phyloP scores from a whole-genome alignment of 2,888 invertebrate species.

The Nephrotoma flavescens region DNA sequence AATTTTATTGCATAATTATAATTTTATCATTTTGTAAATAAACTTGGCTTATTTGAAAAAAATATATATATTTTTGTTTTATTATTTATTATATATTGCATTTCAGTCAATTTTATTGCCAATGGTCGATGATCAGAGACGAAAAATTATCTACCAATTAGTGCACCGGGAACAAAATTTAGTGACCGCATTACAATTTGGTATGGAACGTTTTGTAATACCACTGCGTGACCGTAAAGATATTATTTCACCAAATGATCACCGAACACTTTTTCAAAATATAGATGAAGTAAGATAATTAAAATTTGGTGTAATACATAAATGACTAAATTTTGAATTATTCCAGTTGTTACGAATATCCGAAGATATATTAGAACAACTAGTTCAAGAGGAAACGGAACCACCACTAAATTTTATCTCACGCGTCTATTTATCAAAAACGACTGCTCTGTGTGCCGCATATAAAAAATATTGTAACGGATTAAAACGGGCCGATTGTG shows the following conservation, averaged over 20 bases:
- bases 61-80: background rate
- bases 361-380: conserved; percentile 64
- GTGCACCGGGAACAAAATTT: conserved; percentile 66
- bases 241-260: conserved; percentile 59
- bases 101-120: conserved; percentile 30
- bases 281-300: conserved; percentile 54
- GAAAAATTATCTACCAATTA: conserved; percentile 58
- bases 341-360: conserved; percentile 49
- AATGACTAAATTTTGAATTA: conserved; percentile 18
- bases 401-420: conserved; percentile 50
- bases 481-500: conserved; percentile 71
- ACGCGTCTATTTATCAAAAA: conserved; percentile 56
- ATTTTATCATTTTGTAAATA: background rate
- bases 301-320: background rate
- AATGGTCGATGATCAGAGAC: conserved; percentile 39
- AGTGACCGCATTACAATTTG: conserved; percentile 61
- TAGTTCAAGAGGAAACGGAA: conserved; percentile 60
- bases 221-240: conserved; percentile 62
- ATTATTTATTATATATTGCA: background rate
- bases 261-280: conserved; percentile 69
- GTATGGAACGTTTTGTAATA: conserved; percentile 60
- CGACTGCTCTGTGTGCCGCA: conserved; percentile 56
- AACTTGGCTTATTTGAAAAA: background rate
- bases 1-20: background rate
- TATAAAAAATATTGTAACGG: conserved; percentile 75